Conservation (phyloP, 2,113 vertebrate genomes). For the Dermatemys mawii region DNA sequence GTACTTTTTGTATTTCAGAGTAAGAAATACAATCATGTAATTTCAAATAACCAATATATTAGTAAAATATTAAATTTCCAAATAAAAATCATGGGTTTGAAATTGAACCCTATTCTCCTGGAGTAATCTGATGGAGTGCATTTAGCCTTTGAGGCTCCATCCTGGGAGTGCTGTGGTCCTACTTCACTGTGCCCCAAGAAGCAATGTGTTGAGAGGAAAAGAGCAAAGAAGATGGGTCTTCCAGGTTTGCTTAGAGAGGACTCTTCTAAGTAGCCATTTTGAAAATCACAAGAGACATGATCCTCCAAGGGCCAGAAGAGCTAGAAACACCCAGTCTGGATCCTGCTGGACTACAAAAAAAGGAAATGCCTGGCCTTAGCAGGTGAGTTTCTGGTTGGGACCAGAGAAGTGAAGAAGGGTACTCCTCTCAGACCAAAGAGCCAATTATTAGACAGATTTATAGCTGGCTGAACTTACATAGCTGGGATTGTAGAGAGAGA, state of each 20-base stretch:
- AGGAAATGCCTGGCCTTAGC: not conserved
- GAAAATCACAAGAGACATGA: not conserved
- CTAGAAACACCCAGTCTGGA: not conserved
- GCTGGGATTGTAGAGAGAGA: not conserved
- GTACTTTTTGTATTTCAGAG: not conserved
- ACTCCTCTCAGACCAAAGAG: not conserved
- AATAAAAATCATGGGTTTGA: not conserved
- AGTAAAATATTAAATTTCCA: not conserved
- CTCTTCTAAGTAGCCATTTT: not conserved
- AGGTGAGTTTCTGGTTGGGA: not conserved
- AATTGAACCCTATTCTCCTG: not conserved
- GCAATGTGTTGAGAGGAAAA: not conserved
- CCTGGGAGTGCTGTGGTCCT: not conserved
- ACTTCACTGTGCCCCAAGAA: not conserved
- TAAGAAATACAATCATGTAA: not conserved
- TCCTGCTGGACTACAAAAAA: not conserved
- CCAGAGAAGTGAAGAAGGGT: not conserved
- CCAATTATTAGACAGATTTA: not conserved
- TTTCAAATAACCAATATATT: not conserved
- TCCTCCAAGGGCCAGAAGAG: not conserved
- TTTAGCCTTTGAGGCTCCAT: not conserved
- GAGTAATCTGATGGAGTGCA: not conserved
- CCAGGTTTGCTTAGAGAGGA: not conserved
- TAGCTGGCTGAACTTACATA: not conserved
- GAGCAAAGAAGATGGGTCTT: not conserved